Base-by-base conservation (phyloP, 2,113 vertebrate species). In the Dolichallabes microphthalmus region DNA sequence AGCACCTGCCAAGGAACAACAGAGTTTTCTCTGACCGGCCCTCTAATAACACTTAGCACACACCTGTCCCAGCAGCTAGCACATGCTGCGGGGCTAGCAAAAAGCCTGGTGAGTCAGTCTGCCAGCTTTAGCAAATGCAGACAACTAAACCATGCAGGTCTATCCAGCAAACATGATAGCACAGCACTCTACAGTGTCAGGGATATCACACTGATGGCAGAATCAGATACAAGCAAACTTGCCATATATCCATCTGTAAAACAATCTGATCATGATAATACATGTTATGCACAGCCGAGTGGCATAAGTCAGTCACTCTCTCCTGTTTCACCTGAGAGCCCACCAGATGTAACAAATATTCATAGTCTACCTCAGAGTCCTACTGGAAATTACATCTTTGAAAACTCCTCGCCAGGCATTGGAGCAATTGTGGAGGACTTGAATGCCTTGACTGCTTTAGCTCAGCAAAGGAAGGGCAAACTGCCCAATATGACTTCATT, bases 61-160 rank as follows among this genome's bases (percentile, higher is more conserved):
- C 97, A 98, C 95, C 96, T 99, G 93, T 99, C 97, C 89, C 97
- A 99, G 94, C 97, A 99, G 96, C 96, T 99, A 95, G 97, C 96
- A 82, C 97, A 96, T 87, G 97, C 98, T 91, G 97, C 97, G 93
- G 98, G 97, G 91, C 95, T 99, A 92, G 97, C 97, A 86, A 97
- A 99, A 95, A 99, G 96, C 95, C 96, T 99, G 86, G 97, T 97
- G 80, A 99, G 97, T 94, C 98, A 98, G 92, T 98, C 98, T 91
- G 96, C 97, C 94, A 96, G 95, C 94, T 98, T 98, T 90, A 95
- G 95, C 94, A 97, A 95, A 93, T 94, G 96, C 91, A 99, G 97
- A 93, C 97, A 96, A 55, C 55, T 75, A 63, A 82, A 84, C 27
- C 71, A 64, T 58, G 64, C 77, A 52, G 61, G 80, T 17, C 66